Evolutionary conservation across 1,140 invertebrate genomes (phyloP).

Genomic region (Saxidomus purpurata): DNA sequence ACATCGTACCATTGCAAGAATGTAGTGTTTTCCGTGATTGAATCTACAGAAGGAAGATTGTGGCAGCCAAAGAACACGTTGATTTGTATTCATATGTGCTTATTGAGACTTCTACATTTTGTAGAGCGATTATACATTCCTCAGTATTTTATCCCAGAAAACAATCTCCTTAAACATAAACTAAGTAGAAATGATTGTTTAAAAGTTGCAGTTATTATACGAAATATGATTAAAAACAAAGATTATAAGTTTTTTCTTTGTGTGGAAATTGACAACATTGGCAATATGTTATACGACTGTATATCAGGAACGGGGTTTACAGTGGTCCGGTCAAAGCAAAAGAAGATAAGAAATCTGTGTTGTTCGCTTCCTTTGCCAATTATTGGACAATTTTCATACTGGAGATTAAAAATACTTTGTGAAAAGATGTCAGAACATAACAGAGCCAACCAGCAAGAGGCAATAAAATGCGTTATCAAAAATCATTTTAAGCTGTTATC

Average conservation of each 20-base stretch:
- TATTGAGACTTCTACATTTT: neutral
- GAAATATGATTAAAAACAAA: neutral
- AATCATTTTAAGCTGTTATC: neutral
- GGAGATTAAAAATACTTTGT: neutral
- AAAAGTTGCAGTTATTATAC: neutral
- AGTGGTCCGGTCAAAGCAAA: too few species aligned
- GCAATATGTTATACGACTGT: neutral
- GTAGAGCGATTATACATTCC: neutral
- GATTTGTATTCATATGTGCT: neutral
- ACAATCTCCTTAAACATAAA: neutral
- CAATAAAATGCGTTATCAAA: neutral
- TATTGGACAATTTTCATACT: neutral
- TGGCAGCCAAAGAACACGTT: neutral
- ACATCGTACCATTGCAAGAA: neutral
- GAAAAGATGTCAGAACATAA: neutral
- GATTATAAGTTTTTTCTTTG: neutral
- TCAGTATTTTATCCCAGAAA: neutral
- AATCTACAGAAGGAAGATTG: neutral
- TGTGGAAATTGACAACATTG: neutral
- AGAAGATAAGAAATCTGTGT: neutral
- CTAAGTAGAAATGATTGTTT: neutral
- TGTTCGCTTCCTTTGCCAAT: neutral
- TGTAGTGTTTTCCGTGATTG: neutral
- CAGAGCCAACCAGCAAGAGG: neutral
- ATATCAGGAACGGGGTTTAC: neutral